Percentiles rank a stretch among this genome's conserved stretches.
Conservation (phyloP, 2,888 invertebrate genomes). For the Nasonia oneida region DNA sequence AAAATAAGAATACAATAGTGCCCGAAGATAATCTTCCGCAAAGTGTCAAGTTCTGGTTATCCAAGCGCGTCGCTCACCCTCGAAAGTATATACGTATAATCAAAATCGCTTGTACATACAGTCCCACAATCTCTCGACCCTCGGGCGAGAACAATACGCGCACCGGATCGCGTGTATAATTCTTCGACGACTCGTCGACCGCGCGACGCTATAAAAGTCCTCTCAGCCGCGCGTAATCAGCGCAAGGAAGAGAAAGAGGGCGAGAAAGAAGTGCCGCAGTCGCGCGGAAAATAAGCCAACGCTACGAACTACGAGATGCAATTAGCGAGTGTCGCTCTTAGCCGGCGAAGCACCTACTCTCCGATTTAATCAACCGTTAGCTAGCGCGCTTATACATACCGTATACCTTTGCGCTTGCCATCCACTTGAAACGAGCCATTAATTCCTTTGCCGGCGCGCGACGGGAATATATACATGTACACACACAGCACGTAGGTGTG, state of each 20-base stretch:
- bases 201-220: conserved; percentile 13
- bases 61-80: neutral
- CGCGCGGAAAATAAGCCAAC: conserved; percentile 21
- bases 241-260: neutral
- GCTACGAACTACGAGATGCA: conserved; percentile 57
- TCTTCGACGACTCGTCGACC: conserved; percentile 27
- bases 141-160: neutral
- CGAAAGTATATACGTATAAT: neutral
- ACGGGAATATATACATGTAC: conserved; percentile 17
- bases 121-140: neutral
- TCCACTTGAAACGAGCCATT: conserved; percentile 66
- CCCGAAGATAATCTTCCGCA: neutral
- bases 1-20: too few species aligned
- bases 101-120: conserved; percentile 2
- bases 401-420: conserved; percentile 5
- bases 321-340: conserved; percentile 66
- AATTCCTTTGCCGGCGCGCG: conserved; percentile 69
- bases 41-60: neutral
- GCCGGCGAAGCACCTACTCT: conserved; percentile 63
- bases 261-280: neutral
- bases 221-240: conserved; percentile 16
- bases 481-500: conserved; percentile 61
- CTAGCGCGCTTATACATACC: conserved; percentile 59
- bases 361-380: conserved; percentile 68
- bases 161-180: conserved; percentile 5